phyloP scores from a whole-genome alignment of 2,113 vertebrate genomes.

The Odontophorus gujanensis region DNA sequence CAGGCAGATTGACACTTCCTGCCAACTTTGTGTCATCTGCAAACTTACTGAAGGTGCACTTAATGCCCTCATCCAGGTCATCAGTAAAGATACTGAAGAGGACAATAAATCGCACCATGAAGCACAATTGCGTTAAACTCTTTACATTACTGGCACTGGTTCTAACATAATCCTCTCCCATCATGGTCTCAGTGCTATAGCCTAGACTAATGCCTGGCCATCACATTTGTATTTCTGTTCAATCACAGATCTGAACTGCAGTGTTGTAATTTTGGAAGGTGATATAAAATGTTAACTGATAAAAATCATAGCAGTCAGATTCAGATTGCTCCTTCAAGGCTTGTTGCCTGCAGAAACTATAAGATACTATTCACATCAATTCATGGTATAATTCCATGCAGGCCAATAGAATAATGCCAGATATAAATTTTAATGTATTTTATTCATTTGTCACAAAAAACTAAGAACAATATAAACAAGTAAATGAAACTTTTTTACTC shows the following conservation, averaged over 20 bases:
- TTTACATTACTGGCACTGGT: neutral
- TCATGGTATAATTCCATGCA: neutral
- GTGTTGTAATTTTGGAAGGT: neutral
- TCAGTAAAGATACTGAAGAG: too few species aligned
- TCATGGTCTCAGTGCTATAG: neutral
- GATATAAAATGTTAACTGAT: neutral
- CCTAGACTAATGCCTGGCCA: neutral
- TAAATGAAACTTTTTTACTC: neutral
- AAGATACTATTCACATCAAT: neutral
- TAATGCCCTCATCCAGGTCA: too few species aligned
- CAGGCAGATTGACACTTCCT: too few species aligned
- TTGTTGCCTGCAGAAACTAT: neutral
- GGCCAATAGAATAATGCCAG: neutral
- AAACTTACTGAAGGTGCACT: too few species aligned
- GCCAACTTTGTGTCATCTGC: too few species aligned
- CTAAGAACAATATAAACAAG: neutral
- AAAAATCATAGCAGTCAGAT: neutral
- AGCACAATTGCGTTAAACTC: neutral
- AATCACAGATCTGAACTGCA: neutral
- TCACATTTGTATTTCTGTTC: neutral
- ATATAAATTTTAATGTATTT: neutral
- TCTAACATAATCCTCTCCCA: accelerated
- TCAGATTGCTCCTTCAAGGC: neutral
- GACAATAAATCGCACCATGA: neutral
- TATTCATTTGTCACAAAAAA: neutral